These are phyloP conservation scores for Piscicola geometra DNA, from an alignment of 2,888 invertebrate species.

Conservation along the genomic window DNA sequence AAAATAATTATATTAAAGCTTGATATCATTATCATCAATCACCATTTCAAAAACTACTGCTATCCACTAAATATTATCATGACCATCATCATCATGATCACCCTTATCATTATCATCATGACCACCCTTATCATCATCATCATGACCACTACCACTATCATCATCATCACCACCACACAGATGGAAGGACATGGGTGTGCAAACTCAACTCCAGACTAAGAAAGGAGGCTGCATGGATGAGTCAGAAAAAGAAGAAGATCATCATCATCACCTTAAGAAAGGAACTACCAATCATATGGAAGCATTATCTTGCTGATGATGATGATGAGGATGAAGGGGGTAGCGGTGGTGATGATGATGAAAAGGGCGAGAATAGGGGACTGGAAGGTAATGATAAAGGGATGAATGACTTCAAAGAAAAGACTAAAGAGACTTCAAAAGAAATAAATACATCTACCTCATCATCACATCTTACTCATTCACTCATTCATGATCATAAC, in stretches of 20 bases:
- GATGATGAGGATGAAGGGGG: constrained; percentile 12
- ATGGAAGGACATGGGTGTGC: constrained; percentile 5
- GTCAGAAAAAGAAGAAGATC: not conserved
- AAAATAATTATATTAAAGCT: constrained; percentile 13
- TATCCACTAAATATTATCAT: not conserved
- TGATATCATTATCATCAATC: constrained; percentile 25
- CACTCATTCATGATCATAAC: no score
- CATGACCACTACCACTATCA: constrained; percentile 26
- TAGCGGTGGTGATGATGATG: constrained; percentile 13
- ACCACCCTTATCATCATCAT: constrained; percentile 10
- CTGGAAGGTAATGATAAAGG: constrained; percentile 5
- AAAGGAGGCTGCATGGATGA: constrained; percentile 5
- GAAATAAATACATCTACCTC: no score
- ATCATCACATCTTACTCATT: no score
- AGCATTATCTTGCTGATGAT: constrained; percentile 5
- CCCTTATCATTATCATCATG: constrained; percentile 26
- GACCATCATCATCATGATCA: constrained; percentile 7
- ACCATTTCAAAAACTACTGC: not conserved
- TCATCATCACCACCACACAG: constrained; percentile 24
- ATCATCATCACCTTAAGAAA: not conserved
- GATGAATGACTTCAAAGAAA: no score
- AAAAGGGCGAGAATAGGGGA: not conserved
- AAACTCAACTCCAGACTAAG: not conserved
- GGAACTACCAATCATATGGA: not conserved
- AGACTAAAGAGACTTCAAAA: no score